Conservation (phyloP, 1,140 invertebrate species). For the Adelges cooleyi region DNA sequence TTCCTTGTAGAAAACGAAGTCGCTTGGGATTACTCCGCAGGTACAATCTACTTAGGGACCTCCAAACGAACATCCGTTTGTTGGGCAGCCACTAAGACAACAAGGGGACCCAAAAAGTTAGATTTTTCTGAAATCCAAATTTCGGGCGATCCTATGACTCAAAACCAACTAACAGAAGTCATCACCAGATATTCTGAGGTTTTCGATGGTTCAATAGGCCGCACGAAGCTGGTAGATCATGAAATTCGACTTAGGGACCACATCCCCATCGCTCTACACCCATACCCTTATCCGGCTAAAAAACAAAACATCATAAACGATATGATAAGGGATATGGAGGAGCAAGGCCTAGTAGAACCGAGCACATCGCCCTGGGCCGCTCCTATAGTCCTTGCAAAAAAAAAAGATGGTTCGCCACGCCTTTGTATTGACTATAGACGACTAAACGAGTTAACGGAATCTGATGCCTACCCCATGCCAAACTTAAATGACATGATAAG, state of each 20-base stretch:
- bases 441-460: background rate
- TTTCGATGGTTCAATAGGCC: background rate
- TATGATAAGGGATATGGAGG: background rate
- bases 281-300: background rate
- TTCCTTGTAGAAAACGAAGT: background rate
- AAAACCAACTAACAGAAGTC: too few species aligned
- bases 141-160: too few species aligned
- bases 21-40: background rate
- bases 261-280: background rate
- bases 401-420: conserved; percentile 39
- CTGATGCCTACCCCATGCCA: background rate
- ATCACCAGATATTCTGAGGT: background rate
- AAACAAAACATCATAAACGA: background rate
- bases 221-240: background rate
- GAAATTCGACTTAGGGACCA: background rate
- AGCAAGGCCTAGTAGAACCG: background rate
- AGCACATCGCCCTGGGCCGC: conserved; percentile 25
- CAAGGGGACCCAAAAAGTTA: too few species aligned
- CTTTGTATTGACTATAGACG: conserved; percentile 41
- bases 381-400: conserved; percentile 37
- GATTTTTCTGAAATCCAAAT: too few species aligned
- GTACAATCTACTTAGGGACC: background rate
- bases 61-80: background rate
- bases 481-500: background rate
- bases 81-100: background rate